phyloP scores from a whole-genome alignment of 2,888 invertebrate species.

The Stomorhina lunata region DNA sequence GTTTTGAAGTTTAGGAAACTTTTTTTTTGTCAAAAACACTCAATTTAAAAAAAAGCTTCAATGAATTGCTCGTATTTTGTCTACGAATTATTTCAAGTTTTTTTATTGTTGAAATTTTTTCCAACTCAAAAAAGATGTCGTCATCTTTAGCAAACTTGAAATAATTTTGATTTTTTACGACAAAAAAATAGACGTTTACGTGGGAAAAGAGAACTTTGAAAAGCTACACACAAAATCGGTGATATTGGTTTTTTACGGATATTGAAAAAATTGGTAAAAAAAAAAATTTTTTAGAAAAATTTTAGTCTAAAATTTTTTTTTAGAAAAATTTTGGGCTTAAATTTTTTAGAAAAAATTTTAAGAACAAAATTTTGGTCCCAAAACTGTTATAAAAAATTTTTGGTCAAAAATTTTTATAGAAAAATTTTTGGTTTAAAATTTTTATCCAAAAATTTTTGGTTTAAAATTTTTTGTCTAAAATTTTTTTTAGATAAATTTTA shows the following conservation, averaged over 20 bases:
- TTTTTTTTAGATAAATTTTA: too few relatives aligned
- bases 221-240: not conserved
- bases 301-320: too few relatives aligned
- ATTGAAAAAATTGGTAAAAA: not conserved
- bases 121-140: constrained; percentile 32
- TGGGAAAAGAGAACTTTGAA: not conserved
- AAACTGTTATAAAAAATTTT: too few relatives aligned
- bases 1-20: constrained; percentile 27
- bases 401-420: too few relatives aligned
- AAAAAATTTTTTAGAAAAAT: too few relatives aligned
- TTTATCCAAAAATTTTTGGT: too few relatives aligned
- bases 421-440: too few relatives aligned
- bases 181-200: not conserved
- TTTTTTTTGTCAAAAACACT: not conserved
- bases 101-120: not conserved
- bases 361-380: too few relatives aligned
- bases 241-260: not conserved
- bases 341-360: too few relatives aligned
- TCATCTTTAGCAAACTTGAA: constrained; percentile 24
- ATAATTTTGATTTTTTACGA: not conserved
- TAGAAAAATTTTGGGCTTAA: too few relatives aligned
- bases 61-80: not conserved
- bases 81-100: not conserved
- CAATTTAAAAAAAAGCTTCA: not conserved
- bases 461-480: too few relatives aligned